These are phyloP conservation scores for Tringa solitaria DNA, from an alignment of 2,113 vertebrate genomes.

Conservation along the genomic window DNA sequence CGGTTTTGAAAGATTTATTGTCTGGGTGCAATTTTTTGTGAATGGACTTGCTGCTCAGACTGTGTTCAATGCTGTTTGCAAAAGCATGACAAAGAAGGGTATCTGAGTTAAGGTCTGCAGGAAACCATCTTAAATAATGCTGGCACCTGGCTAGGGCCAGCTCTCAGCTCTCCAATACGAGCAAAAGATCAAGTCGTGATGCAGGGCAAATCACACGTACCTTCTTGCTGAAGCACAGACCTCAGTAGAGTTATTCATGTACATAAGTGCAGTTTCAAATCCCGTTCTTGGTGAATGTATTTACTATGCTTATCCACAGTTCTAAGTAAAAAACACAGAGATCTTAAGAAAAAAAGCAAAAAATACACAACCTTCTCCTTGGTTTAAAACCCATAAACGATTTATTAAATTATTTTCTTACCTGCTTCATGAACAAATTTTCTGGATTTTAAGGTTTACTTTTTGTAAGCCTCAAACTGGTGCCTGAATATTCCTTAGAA, in stretches of 20 bases:
- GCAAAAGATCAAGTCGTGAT: not conserved
- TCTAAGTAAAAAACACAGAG: not conserved
- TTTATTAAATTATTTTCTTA: not conserved
- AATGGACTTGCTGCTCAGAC: not conserved
- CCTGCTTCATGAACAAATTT: not conserved
- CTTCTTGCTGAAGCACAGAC: not conserved
- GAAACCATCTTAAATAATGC: not conserved
- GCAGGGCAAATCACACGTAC: not conserved
- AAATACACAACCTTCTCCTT: not conserved
- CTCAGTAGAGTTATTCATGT: not conserved
- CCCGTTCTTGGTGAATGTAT: not conserved
- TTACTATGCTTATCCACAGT: not conserved
- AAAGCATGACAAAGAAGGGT: not conserved
- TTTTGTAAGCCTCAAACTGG: not conserved
- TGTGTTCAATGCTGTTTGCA: not conserved
- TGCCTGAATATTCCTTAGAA: not conserved
- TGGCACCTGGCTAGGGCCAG: not conserved
- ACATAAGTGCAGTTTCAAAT: not conserved
- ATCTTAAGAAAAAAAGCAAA: not conserved
- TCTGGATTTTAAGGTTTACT: not conserved
- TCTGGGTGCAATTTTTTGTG: conserved; percentile 31
- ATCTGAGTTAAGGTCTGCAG: not conserved
- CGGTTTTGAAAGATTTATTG: conserved; percentile 17
- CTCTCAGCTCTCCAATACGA: not conserved
- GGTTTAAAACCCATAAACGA: not conserved